These are phyloP conservation scores for Xanthorhoe spadicearia DNA, from an alignment of 2,888 invertebrate genomes.

Conservation along the genomic window DNA sequence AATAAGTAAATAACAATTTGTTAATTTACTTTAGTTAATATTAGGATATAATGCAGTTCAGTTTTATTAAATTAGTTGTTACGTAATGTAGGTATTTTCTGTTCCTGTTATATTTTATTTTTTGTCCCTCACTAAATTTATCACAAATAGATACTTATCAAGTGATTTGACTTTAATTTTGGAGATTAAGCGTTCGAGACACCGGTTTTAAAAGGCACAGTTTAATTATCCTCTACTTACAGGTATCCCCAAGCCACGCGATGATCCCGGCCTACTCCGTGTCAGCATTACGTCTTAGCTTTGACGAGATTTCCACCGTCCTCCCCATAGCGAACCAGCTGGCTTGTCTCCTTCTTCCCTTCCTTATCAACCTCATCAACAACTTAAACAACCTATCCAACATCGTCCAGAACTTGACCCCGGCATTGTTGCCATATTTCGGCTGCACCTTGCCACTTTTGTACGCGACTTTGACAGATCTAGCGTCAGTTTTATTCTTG, in stretches of 20 bases:
- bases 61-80: too few species aligned
- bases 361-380: conserved; percentile 75
- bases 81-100: too few species aligned
- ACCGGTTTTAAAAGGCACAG: too few species aligned
- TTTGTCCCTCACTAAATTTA: too few species aligned
- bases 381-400: conserved; percentile 77
- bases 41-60: too few species aligned
- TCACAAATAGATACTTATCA: too few species aligned
- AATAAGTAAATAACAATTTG: too few species aligned
- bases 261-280: conserved; percentile 80
- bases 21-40: too few species aligned
- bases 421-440: conserved; percentile 75
- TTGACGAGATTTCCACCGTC: conserved; percentile 74
- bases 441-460: conserved; percentile 74
- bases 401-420: conserved; percentile 76
- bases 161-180: too few species aligned
- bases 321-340: conserved; percentile 74
- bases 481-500: conserved; percentile 74
- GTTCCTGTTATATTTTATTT: too few species aligned
- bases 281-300: conserved; percentile 70
- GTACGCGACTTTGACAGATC: conserved; percentile 74
- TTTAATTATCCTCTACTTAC: conserved; percentile 18
- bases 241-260: conserved; percentile 66
- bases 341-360: conserved; percentile 71
- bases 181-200: too few species aligned